Percentiles rank a stretch among this genome's conserved stretches.
Evolutionary conservation across 2,888 invertebrate species (phyloP).

Genomic region (Agrypnus murinus): DNA sequence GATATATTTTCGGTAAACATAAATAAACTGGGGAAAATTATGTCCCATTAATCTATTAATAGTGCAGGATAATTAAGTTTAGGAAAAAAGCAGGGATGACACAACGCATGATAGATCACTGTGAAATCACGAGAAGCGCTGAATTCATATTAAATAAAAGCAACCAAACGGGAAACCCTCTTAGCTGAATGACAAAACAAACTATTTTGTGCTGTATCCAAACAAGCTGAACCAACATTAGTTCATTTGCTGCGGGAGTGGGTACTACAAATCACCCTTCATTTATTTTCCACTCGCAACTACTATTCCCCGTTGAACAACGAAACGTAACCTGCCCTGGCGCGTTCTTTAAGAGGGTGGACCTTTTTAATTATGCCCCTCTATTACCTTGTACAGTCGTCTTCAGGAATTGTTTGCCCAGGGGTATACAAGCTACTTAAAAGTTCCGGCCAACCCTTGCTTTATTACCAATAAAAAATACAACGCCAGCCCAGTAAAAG

Average conservation of each 20-base stretch:
- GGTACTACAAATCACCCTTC: constrained; percentile 58
- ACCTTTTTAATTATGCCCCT: constrained; percentile 58
- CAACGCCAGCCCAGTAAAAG: constrained; percentile 43
- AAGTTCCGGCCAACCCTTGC: constrained; percentile 53
- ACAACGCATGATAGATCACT: constrained; percentile 37
- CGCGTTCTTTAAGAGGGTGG: constrained; percentile 51
- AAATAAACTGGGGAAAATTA: no score
- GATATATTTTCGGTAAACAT: no score
- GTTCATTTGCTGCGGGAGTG: constrained; percentile 50
- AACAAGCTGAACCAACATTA: constrained; percentile 53
- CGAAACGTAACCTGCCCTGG: constrained; percentile 50
- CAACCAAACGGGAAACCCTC: constrained; percentile 47
- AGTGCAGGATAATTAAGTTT: background rate
- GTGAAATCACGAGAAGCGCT: constrained; percentile 43
- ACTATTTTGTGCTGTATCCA: constrained; percentile 53
- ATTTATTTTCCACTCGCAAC: constrained; percentile 55
- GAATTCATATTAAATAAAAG: constrained; percentile 49
- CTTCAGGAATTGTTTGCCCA: constrained; percentile 49
- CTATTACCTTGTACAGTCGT: constrained; percentile 53
- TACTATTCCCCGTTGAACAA: constrained; percentile 49
- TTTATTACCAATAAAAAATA: constrained; percentile 55
- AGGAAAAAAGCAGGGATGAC: constrained; percentile 36
- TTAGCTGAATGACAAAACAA: constrained; percentile 55
- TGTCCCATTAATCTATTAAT: no score
- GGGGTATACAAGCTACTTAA: constrained; percentile 47